Base-by-base conservation (phyloP, 2,888 invertebrate genomes). In the Sesia apiformis region DNA sequence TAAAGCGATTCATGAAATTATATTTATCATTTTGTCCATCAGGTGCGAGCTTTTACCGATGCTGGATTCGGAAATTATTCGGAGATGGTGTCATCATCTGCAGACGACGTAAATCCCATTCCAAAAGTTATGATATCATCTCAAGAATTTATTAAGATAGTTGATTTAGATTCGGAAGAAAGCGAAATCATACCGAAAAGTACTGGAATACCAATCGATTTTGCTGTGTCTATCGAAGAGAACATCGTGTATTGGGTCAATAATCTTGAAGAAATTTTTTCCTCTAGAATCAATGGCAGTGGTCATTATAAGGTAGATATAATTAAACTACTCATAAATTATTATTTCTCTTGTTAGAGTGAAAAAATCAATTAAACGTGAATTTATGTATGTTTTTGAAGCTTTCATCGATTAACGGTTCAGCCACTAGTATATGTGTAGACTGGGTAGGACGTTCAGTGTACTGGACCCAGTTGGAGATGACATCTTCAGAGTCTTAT, bases 361-460 rank as follows among this genome's bases (percentile, higher is more conserved):
- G 23, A 2, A 23, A 23, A 23, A 23, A 23, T 23, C 2, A 23
- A 23, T 23, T 23, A 23, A 23, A 23, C 23, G 23, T 23, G 23
- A 23, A 23, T 1, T 23, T 23, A 23, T 23, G 1, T 23, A 23
- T 23, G 23, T 23, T 23, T 23, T 23, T 23, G 23, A 23, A 90
- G 90, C 64, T 90, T 53, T 76, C 78, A 51, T 86, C 90, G 23
- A 86, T 86, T 39, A 90, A 88, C 58, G 86, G 82, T 3, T 77
- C 86, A 7, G 89, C 86, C 3, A 81, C 91, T 5, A 93, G 94
- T 57, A 80, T 98, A 39, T 93, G 95, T 3, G 90, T 96, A 0
- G 97, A 98, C 80, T 98, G 98, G 98, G 92, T 98, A 50, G 93
- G 94, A 52, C 91, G 97, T 52, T 93, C 93, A 51, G 84, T 98